Conservation (phyloP, 2,888 invertebrate genomes). For the Eucera pruinosa region DNA sequence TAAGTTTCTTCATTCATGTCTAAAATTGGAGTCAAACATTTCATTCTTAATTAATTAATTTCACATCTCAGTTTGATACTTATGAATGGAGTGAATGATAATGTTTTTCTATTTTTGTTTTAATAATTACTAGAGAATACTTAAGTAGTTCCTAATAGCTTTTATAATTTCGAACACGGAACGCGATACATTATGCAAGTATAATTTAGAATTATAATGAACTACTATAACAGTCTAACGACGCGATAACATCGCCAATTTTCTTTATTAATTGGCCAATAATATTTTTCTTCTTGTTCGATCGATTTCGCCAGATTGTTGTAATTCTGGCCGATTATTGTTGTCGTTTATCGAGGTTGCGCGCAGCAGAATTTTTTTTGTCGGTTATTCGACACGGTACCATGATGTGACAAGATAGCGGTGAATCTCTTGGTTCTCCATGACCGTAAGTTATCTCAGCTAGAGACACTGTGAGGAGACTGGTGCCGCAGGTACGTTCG, state of each 20-base stretch:
- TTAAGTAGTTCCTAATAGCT: no score
- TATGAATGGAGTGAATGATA: background rate
- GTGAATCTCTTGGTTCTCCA: slow-evolving; percentile 13
- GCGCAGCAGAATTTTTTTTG: slow-evolving; percentile 4
- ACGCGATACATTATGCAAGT: slow-evolving; percentile 1
- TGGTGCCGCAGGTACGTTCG: slow-evolving; percentile 32
- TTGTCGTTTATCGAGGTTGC: slow-evolving; percentile 3
- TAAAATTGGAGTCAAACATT: background rate
- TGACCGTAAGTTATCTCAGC: slow-evolving; percentile 18
- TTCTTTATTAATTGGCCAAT: background rate
- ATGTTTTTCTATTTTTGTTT: background rate
- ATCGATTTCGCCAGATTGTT: background rate
- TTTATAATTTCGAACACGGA: slow-evolving; percentile 1
- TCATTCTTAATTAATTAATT: no score
- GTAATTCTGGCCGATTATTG: slow-evolving; percentile 35
- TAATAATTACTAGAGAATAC: no score
- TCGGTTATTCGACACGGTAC: slow-evolving; percentile 23
- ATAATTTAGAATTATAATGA: background rate
- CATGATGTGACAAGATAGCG: slow-evolving; percentile 2
- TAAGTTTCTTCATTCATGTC: background rate
- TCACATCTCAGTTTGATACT: background rate
- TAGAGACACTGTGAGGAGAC: slow-evolving; percentile 1
- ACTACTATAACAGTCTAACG: background rate
- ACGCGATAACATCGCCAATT: background rate
- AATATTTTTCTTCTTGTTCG: background rate